Conservation (phyloP, 1,140 invertebrate species). For the Hyles vespertilio region DNA sequence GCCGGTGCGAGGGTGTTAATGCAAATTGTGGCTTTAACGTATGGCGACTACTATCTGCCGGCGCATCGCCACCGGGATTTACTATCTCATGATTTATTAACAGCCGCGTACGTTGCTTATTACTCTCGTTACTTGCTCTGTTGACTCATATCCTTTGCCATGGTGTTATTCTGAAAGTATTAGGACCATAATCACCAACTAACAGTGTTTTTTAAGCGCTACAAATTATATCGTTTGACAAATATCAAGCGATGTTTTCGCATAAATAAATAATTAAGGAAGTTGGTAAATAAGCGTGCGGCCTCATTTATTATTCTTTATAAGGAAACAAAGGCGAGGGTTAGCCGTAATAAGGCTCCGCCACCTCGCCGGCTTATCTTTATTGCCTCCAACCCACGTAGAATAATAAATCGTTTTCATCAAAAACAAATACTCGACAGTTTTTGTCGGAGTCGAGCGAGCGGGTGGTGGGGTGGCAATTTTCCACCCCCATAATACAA, state of each 20-base stretch:
- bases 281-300: conserved; percentile 69
- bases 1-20: conserved; percentile 33
- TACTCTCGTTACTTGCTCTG: conserved; percentile 1
- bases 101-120: conserved; percentile 4
- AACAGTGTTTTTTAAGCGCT: no score
- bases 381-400: conserved; percentile 76
- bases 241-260: conserved; percentile 63
- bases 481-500: conserved; percentile 75
- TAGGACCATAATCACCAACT: no score
- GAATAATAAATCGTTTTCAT: conserved; percentile 77
- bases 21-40: conserved; percentile 52
- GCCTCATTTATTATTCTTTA: conserved; percentile 76
- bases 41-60: conserved; percentile 37
- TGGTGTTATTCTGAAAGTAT: no score
- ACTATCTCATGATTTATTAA: conserved; percentile 36
- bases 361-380: conserved; percentile 75
- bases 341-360: conserved; percentile 75
- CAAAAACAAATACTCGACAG: conserved; percentile 76
- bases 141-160: no score
- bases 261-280: conserved; percentile 74
- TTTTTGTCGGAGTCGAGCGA: conserved; percentile 74
- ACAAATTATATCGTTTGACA: conserved; percentile 23
- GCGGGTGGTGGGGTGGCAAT: conserved; percentile 69
- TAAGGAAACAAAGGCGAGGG: conserved; percentile 76
- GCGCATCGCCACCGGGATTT: conserved; percentile 31